Base-by-base conservation (phyloP, 2,797 vertebrate genomes). In the Siniperca obscura region DNA sequence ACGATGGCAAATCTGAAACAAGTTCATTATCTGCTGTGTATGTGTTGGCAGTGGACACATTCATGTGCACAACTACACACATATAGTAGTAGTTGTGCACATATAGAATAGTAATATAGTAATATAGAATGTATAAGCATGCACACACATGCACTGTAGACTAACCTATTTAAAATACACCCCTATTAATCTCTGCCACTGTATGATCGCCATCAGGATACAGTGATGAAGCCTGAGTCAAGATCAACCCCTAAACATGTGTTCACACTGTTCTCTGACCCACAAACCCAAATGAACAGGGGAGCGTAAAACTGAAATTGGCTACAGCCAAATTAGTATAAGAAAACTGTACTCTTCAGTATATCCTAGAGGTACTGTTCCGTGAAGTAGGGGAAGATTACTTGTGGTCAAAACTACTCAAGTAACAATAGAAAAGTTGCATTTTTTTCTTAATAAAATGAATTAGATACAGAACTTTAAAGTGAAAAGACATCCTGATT, bases 191-290 rank as follows among this genome's bases (percentile, higher is more conserved):
- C 42, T 78, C 5, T 38, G n/a, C 61, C 34, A 42, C 42, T 59
- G 27, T 53, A 13, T 2, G 9, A 70, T 79, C 9, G 0, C 3
- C 9, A 40, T 30, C 34, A 1, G 70, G 65, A 74, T 70, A 30
- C 21, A 70, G 34, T 9, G 11, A 42, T 82, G 61, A 76, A 80
- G 71, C 46, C 17, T 0, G n/a, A 86, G 57, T 62, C 13, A 22
- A 56, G 19, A 84, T 66, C n/a, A 80, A 73, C 44, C 44, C 22
- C 3, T 13, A 65, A 78, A 72, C 44, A 57, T 36, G 38, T 65
- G 59, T 70, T 87, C 66, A 56, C 1, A 8, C 74, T 73, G 76
- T 74, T 80, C 74, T 27, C 75, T 72, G 70, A 78, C 50, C 80
- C 61, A 80, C 42, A 86, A 75, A 65, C 5, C n/a, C n/a, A 68